Evolutionary conservation across 1,140 invertebrate genomes (phyloP).

Genomic region (Sipha flava): DNA sequence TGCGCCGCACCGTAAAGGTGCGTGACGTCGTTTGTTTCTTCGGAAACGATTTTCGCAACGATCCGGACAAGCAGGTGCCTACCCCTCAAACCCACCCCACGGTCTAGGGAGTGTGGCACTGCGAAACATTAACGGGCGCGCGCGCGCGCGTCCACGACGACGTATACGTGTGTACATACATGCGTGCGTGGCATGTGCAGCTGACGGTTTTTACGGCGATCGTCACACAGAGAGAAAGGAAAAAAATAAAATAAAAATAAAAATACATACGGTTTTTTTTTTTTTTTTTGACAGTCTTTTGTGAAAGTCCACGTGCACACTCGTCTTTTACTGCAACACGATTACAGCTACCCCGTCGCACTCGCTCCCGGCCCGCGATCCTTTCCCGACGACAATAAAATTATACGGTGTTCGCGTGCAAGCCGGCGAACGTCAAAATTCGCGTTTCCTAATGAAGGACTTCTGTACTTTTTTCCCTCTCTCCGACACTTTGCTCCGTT

Average conservation of each 20-base stretch:
- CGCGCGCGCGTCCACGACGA: not conserved
- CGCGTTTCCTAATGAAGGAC: not conserved
- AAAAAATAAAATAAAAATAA: not conserved
- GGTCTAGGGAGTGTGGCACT: not conserved
- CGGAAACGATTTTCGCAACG: slow-evolving; percentile 1
- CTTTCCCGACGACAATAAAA: not conserved
- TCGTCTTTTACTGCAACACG: slow-evolving; percentile 11
- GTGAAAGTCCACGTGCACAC: not conserved
- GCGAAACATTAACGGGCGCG: slow-evolving; percentile 21
- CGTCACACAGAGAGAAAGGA: no score
- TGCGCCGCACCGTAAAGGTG: not conserved
- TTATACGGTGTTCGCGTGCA: not conserved
- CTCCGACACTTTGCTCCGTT: no score
- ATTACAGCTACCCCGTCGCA: not conserved
- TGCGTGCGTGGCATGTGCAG: not conserved
- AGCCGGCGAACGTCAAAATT: not conserved
- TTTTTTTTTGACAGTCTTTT: slow-evolving; percentile 30
- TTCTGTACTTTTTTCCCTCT: not conserved
- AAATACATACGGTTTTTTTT: slow-evolving; percentile 8
- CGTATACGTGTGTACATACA: not conserved
- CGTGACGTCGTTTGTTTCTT: not conserved
- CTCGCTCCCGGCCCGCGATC: not conserved
- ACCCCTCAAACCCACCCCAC: no score
- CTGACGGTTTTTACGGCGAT: slow-evolving; percentile 11
- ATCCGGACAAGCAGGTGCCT: slow-evolving; percentile 23